Conservation (phyloP, 2,888 invertebrate genomes). For the Perithous albicinctus region DNA sequence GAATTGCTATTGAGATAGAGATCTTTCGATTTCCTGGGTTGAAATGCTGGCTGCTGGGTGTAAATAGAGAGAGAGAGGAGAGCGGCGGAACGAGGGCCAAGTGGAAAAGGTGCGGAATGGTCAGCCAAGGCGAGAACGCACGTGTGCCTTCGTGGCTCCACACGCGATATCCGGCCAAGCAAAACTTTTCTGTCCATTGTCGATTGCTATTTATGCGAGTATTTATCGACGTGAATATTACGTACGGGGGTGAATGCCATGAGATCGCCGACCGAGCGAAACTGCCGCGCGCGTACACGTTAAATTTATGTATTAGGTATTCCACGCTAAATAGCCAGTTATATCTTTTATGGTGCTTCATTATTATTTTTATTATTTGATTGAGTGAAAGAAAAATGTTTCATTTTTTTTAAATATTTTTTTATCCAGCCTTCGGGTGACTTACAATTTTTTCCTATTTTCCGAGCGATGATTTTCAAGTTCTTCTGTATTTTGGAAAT, state of each 20-base stretch:
- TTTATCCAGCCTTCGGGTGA: too few relatives aligned
- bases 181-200: slow-evolving; percentile 4
- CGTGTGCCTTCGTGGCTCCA: slow-evolving; percentile 22
- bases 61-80: too few relatives aligned
- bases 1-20: slow-evolving; percentile 43
- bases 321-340: too few relatives aligned
- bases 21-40: slow-evolving; percentile 41
- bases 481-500: too few relatives aligned
- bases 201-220: neutral
- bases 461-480: too few relatives aligned
- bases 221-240: neutral
- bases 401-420: too few relatives aligned
- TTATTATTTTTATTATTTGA: too few relatives aligned
- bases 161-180: slow-evolving; percentile 39
- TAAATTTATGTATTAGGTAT: slow-evolving; percentile 2
- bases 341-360: too few relatives aligned
- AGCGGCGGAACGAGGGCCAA: slow-evolving; percentile 27
- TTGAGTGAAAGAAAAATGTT: too few relatives aligned
- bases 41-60: neutral
- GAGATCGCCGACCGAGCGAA: slow-evolving; percentile 33
- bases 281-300: slow-evolving; percentile 7
- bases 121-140: slow-evolving; percentile 43
- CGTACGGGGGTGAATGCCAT: slow-evolving; percentile 10
- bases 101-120: slow-evolving; percentile 62
- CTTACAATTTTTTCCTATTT: too few relatives aligned